Base-by-base conservation (phyloP, 2,797 vertebrate genomes). In the Odontamblyopus lacepedii region DNA sequence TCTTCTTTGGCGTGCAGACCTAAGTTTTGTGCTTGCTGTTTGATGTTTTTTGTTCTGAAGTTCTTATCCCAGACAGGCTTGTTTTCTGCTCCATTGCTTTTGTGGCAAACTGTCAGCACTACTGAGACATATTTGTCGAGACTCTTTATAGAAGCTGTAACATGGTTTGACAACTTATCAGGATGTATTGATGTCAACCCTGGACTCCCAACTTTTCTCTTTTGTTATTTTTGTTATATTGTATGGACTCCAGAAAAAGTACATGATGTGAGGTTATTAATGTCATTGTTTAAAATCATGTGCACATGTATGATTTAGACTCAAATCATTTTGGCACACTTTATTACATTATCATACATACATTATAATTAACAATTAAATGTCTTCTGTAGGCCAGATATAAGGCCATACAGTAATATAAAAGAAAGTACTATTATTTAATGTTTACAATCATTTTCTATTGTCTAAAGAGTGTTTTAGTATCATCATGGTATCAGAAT, bases 61-160 rank as follows among this genome's bases (percentile, higher is more conserved):
- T 38, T 26, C 38, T 64, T 23, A 15, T 44, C 12, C n/a, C 35
- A 64, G 19, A 41, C 35, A 23, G 35, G 38, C 38, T 13, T 44
- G n/a, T 48, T 44, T 64, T 64, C n/a, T 13, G 38, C 63, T 48
- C 38, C 63, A 44, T 64, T 64, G 19, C 62, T 6, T 64, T 64
- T 64, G 35, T 64, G 63, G 63, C 63, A 44, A 41, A 63, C 32
- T 63, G 62, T 63, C 35, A 62, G 60, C 60, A 57, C 60, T 41
- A 27, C 27, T 26, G 62, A 63, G 35, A 63, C 35, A 38, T 41
- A 29, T 63, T 41, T 63, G 62, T 41, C 4, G 19, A 41, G 62
- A 63, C 62, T 41, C 38, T 63, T 63, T 63, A 38, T 29, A 68
- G 51, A 35, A 18, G 29, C 59, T 62, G 48, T 62, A 71, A 51